These are phyloP conservation scores for Trachymyrmex septentrionalis DNA, from an alignment of 1,140 invertebrate species.

Conservation along the genomic window DNA sequence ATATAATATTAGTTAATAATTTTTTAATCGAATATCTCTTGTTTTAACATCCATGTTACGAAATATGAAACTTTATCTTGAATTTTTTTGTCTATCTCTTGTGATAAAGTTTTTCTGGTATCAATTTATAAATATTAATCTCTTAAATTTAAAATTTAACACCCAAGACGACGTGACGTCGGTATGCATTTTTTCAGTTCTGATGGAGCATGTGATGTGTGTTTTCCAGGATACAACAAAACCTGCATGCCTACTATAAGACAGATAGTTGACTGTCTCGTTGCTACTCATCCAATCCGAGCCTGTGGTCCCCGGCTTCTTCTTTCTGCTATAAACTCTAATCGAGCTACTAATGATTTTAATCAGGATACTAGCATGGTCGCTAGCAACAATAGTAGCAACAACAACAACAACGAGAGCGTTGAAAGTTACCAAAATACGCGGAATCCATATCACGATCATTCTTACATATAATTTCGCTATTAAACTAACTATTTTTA, in stretches of 20 bases:
- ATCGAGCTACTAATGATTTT: slow-evolving; percentile 81
- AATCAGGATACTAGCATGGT: slow-evolving; percentile 75
- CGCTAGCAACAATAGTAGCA: slow-evolving; percentile 71
- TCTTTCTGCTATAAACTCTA: slow-evolving; percentile 83
- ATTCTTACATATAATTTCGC: slow-evolving; percentile 32
- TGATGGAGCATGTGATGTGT: slow-evolving; percentile 86
- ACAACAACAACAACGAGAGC: slow-evolving; percentile 72
- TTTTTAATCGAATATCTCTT: not conserved
- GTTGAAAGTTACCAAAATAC: slow-evolving; percentile 58
- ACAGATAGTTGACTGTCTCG: slow-evolving; percentile 86
- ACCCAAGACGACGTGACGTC: slow-evolving; percentile 66
- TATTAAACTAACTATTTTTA: slow-evolving; percentile 37
- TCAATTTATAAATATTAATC: not conserved
- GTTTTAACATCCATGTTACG: not conserved
- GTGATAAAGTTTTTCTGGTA: not conserved
- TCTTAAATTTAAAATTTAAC: slow-evolving; percentile 7
- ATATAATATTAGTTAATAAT: not conserved
- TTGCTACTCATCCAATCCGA: slow-evolving; percentile 84
- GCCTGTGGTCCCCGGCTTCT: slow-evolving; percentile 80
- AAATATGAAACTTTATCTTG: not conserved
- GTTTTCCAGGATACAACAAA: slow-evolving; percentile 85
- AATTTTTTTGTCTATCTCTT: not conserved
- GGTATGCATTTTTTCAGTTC: slow-evolving; percentile 79
- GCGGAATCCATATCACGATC: slow-evolving; percentile 48
- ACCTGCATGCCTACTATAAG: slow-evolving; percentile 87